Evolutionary conservation across 2,888 invertebrate species (phyloP), one percentile per base, ranked within the genome.

Genomic region (Spodoptera littoralis): DNA sequence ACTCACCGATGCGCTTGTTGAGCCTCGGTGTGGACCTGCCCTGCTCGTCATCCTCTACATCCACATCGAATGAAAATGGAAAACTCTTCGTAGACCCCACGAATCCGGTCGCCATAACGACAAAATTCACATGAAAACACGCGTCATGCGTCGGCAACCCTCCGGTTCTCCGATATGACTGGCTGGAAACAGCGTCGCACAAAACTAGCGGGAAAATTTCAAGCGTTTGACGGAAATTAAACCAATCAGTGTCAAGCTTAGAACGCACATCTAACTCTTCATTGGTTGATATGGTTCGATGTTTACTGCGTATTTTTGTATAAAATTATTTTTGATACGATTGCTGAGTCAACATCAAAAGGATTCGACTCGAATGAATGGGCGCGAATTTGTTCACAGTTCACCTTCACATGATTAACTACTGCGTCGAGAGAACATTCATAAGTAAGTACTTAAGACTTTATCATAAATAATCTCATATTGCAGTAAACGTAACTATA

Each of bases 61-160:
- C 93, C 13, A 90, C 84, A 75, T 95, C 95, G 82, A 95, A 95
- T 56, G 95, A 94, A 77, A 95, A 95, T 2, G 95, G 95, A 76
- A 95, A 95, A 76, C 73, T 93, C 80, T 92, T 94, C 46, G 95
- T 95, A 60, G 95, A 94, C 45, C 95, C 95, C 51, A 95, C 95
- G 79, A 90, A 94, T 64, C 91, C 90, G 76, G 89, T 85, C 65
- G 94, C 90, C 94, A 94, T 94, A 76, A 76, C 81, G 63, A 66
- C 66, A 56, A 52, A 60, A 57, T 59, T 75, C 67, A 74, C 65
- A 67, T 69, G 56, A 63, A 67, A 57, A 65, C 66, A 64, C 79
- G 67, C 64, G 61, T 64, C 54, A 68, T 55, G 73, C 83, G 82
- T 82, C 81, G 53, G 51, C 73, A 73, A 66, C 72, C 64, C 70